Conservation (phyloP, 1,140 invertebrate genomes). For the Araneus ventricosus region DNA sequence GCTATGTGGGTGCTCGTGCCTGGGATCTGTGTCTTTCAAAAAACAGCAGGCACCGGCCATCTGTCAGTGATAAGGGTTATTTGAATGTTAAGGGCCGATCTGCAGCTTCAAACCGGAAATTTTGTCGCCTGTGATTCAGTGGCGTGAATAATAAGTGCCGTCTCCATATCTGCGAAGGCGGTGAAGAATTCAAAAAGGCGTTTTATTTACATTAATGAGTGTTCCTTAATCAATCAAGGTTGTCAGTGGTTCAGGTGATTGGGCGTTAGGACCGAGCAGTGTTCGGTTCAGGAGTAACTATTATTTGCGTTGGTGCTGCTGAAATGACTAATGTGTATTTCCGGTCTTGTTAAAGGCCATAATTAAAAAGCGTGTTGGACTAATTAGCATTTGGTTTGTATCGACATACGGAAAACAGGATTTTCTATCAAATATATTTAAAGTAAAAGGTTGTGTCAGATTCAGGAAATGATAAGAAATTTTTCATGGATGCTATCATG, state of each 20-base stretch:
- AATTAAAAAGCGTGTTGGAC: too few relatives aligned
- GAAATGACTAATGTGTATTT: too few relatives aligned
- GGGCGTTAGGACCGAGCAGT: too few relatives aligned
- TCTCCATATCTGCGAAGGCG: neutral
- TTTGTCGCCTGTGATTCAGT: constrained; percentile 9
- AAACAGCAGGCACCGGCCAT: neutral
- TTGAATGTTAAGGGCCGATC: neutral
- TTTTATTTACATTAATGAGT: neutral
- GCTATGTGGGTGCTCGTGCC: neutral
- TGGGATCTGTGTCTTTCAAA: neutral
- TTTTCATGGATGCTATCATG: too few relatives aligned
- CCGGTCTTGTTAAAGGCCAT: too few relatives aligned
- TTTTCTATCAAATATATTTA: too few relatives aligned
- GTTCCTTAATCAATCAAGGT: neutral
- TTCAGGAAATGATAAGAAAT: too few relatives aligned
- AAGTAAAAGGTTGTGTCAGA: too few relatives aligned
- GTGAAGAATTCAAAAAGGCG: neutral
- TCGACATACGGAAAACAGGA: too few relatives aligned
- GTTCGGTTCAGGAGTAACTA: too few relatives aligned
- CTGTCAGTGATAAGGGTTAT: constrained; percentile 9
- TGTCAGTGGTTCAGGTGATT: neutral
- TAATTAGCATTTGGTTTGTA: too few relatives aligned
- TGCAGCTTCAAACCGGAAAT: neutral
- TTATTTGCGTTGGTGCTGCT: too few relatives aligned
- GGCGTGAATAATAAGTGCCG: neutral